Conservation (phyloP, 2,888 invertebrate genomes). For the Anorthoa munda region DNA sequence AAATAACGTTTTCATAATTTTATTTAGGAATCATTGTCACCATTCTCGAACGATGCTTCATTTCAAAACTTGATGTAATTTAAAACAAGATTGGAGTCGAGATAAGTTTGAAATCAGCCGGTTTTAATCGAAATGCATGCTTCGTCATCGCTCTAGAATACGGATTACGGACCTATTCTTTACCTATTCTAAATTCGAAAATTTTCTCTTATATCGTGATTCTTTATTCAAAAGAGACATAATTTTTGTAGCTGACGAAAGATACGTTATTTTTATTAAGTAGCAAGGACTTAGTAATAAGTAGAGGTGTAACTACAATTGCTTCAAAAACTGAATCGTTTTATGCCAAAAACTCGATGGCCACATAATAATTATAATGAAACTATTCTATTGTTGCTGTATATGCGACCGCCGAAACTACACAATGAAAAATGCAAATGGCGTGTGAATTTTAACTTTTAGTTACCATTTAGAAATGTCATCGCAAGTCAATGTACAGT, state of each 20-base stretch:
- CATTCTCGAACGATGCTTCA: neutral
- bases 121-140: conserved; percentile 8
- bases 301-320: neutral
- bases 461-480: conserved; percentile 56
- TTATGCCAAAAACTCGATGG: conserved; percentile 21
- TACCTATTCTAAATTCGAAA: conserved; percentile 10
- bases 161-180: neutral
- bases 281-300: neutral
- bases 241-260: conserved; percentile 1
- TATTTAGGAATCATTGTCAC: neutral
- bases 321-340: conserved; percentile 15
- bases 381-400: conserved; percentile 51
- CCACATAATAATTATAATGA: conserved; percentile 36
- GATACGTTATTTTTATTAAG: neutral
- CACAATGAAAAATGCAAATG: conserved; percentile 63
- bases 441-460: conserved; percentile 62
- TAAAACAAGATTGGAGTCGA: neutral
- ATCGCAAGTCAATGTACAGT: conserved; percentile 64
- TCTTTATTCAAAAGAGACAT: neutral
- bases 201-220: neutral
- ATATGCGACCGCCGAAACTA: conserved; percentile 40
- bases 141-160: neutral
- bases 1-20: conserved; percentile 12
- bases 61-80: neutral
- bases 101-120: neutral